These are phyloP conservation scores for Caerostris darwini DNA, from an alignment of 1,140 invertebrate species.

Conservation along the genomic window DNA sequence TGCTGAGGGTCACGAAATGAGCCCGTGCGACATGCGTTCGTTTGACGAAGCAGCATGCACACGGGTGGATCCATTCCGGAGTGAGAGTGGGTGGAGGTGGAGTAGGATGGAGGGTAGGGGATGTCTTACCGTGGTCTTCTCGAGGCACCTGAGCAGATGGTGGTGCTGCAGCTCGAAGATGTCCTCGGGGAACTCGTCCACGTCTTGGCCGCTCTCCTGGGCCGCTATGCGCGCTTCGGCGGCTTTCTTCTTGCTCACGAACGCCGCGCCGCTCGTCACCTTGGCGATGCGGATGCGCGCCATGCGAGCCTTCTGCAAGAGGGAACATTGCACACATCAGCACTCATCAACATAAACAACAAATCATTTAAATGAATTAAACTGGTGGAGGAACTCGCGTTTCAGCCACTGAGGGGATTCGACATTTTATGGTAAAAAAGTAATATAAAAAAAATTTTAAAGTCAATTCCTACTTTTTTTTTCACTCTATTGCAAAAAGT, in stretches of 20 bases:
- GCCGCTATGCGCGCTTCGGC: conserved; percentile 96
- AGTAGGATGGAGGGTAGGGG: not conserved
- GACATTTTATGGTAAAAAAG: too few species aligned
- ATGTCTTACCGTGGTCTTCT: conserved; percentile 95
- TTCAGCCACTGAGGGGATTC: too few species aligned
- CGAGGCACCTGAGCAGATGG: conserved; percentile 97
- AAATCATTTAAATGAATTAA: too few species aligned
- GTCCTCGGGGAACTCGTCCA: conserved; percentile 94
- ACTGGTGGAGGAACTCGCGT: too few species aligned
- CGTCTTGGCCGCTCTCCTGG: conserved; percentile 93
- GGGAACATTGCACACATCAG: not conserved
- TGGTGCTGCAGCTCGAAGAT: conserved; percentile 99
- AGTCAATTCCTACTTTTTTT: too few species aligned
- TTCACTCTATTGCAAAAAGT: too few species aligned
- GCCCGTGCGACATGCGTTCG: too few species aligned
- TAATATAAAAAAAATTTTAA: too few species aligned
- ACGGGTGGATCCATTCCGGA: too few species aligned
- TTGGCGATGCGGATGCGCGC: conserved; percentile 99
- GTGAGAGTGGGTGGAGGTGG: not conserved
- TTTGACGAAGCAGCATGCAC: too few species aligned
- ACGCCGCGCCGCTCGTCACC: conserved; percentile 98
- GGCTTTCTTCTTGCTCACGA: conserved; percentile 99
- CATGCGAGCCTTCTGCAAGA: conserved; percentile 95
- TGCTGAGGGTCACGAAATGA: not conserved
- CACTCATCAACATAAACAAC: not conserved